A percentile compares a stretch with the other conserved stretches of the same genome.
phyloP scores from a whole-genome alignment of 2,888 invertebrate species.

The Cotesia congregata region DNA sequence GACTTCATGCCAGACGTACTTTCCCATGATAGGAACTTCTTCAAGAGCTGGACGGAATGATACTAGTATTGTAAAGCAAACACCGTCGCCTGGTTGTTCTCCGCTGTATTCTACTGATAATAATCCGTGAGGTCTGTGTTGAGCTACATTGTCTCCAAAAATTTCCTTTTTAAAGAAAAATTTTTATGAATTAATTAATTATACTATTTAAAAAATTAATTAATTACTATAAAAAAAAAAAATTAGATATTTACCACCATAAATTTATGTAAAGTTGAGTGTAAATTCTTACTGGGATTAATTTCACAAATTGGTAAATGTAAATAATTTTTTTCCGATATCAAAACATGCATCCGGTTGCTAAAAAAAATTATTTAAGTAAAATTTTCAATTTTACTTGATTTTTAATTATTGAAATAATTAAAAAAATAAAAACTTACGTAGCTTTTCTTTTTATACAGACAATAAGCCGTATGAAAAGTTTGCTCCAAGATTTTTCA shows the following conservation, averaged over 20 bases:
- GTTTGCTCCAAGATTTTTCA: conserved; percentile 78
- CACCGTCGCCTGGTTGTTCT: conserved; percentile 77
- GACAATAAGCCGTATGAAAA: conserved; percentile 83
- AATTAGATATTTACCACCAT: conserved; percentile 77
- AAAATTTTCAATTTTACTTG: background rate
- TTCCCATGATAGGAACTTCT: conserved; percentile 88
- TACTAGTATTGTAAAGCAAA: conserved; percentile 86
- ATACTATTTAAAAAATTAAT: conserved; percentile 6
- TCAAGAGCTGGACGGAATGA: conserved; percentile 88
- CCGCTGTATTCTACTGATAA: conserved; percentile 82
- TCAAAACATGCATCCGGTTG: conserved; percentile 86
- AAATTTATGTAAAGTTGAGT: conserved; percentile 88
- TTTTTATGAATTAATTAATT: too few species aligned
- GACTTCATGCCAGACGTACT: conserved; percentile 91
- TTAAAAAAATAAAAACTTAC: conserved; percentile 63
- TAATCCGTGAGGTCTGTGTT: conserved; percentile 86
- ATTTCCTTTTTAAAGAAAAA: conserved; percentile 74
- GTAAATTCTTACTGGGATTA: conserved; percentile 87
- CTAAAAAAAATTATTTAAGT: conserved; percentile 26
- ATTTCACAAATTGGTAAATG: conserved; percentile 92
- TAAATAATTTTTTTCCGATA: conserved; percentile 86
- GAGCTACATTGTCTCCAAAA: conserved; percentile 88
- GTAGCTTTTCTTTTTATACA: conserved; percentile 85
- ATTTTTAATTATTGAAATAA: background rate
- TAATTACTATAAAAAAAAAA: conserved; percentile 1